A percentile compares a stretch with the other conserved stretches of the same genome.
These are phyloP conservation scores for Fukomys damarensis DNA, from an alignment of 2,113 vertebrate genomes.

Conservation along the genomic window DNA sequence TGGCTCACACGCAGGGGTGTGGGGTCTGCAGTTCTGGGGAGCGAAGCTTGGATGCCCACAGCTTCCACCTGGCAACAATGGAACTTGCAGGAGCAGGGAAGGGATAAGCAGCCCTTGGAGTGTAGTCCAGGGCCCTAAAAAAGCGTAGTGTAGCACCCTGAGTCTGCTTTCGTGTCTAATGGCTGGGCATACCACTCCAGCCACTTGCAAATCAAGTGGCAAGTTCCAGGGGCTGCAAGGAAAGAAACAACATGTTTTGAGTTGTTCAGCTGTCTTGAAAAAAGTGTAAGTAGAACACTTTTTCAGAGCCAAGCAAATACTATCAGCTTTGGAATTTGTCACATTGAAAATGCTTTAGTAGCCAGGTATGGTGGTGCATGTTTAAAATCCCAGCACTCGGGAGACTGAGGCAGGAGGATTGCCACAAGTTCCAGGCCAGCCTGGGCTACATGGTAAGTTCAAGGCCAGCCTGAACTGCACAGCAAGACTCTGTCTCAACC, in stretches of 20 bases:
- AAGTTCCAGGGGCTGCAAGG: background rate
- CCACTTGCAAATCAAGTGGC: constrained; percentile 28
- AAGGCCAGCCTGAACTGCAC: background rate
- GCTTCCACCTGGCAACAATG: background rate
- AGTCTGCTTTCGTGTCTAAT: background rate
- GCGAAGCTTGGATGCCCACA: background rate
- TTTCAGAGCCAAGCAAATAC: background rate
- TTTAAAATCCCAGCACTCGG: background rate
- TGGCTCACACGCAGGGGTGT: background rate
- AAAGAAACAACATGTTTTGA: constrained; percentile 33
- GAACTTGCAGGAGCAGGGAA: background rate
- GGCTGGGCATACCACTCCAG: background rate
- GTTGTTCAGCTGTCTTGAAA: background rate
- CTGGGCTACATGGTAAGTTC: background rate
- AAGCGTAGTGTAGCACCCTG: background rate
- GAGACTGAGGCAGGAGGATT: background rate
- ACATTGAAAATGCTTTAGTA: constrained; percentile 12
- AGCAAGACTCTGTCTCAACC: background rate
- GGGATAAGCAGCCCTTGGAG: background rate
- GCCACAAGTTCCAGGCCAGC: background rate
- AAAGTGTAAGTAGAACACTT: background rate
- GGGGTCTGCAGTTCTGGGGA: background rate
- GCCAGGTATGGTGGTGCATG: background rate
- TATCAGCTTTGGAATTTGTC: background rate
- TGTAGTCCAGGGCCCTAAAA: too few relatives aligned